These are phyloP conservation scores for Hydrophis major DNA, from an alignment of 2,797 vertebrate species.

Conservation along the genomic window DNA sequence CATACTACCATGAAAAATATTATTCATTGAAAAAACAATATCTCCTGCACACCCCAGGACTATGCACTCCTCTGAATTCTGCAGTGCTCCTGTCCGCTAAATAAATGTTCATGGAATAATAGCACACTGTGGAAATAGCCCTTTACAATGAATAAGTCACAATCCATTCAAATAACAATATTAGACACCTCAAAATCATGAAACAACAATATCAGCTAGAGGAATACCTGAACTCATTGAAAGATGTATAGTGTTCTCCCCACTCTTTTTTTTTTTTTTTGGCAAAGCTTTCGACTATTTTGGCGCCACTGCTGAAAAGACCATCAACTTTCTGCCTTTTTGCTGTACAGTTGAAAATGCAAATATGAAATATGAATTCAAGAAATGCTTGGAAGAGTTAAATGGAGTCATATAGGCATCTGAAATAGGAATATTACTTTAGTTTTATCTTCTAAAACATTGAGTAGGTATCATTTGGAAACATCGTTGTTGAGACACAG, in stretches of 20 bases:
- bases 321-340: neutral
- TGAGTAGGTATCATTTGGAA: neutral
- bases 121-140: neutral
- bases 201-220: neutral
- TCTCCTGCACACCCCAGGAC: neutral
- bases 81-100: neutral
- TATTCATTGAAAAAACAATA: neutral
- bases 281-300: neutral
- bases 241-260: neutral
- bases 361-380: neutral
- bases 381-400: neutral
- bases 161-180: neutral
- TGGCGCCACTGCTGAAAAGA: neutral
- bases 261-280: no score
- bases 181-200: neutral
- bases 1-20: neutral
- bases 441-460: neutral
- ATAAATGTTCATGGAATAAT: neutral
- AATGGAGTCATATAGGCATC: neutral
- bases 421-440: neutral
- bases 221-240: neutral
- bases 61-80: neutral
- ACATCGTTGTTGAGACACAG: neutral
- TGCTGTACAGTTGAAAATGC: neutral
- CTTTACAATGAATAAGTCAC: neutral